phyloP scores from a whole-genome alignment of 1,140 invertebrate species.

The Drosophila lini region DNA sequence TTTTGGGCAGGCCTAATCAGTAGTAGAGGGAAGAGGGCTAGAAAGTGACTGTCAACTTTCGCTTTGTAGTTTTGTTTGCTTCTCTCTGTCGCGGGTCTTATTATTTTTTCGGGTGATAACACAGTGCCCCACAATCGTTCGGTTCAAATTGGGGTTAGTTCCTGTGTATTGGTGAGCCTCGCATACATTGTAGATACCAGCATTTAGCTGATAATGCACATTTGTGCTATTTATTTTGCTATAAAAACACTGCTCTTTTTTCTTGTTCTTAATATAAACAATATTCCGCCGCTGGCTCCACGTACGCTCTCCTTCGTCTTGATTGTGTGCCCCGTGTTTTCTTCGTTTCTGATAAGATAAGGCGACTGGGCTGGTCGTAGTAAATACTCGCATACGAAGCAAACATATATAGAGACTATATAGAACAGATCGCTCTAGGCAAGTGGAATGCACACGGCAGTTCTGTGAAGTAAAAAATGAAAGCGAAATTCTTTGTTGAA shows the following conservation, averaged over 20 bases:
- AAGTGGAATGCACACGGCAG: slow-evolving; percentile 17
- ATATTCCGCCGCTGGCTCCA: slow-evolving; percentile 19
- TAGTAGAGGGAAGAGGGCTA: not conserved
- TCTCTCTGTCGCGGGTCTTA: slow-evolving; percentile 13
- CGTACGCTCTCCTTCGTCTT: slow-evolving; percentile 7
- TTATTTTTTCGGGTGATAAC: slow-evolving; percentile 64
- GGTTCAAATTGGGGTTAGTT: slow-evolving; percentile 79
- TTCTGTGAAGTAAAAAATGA: slow-evolving; percentile 23
- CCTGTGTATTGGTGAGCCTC: slow-evolving; percentile 38
- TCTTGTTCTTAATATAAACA: slow-evolving; percentile 63
- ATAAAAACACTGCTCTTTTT: slow-evolving; percentile 49
- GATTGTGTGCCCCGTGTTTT: slow-evolving; percentile 40
- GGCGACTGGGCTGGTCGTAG: slow-evolving; percentile 8
- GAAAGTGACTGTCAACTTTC: slow-evolving; percentile 66
- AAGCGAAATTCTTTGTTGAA: slow-evolving; percentile 34
- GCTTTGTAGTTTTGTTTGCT: slow-evolving; percentile 20
- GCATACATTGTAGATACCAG: slow-evolving; percentile 43
- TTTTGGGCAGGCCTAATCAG: slow-evolving; percentile 37
- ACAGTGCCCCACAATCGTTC: slow-evolving; percentile 79
- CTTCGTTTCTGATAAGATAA: slow-evolving; percentile 51
- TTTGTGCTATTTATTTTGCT: slow-evolving; percentile 80
- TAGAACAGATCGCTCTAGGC: slow-evolving; percentile 9
- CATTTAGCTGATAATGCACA: slow-evolving; percentile 76
- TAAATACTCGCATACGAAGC: slow-evolving; percentile 15
- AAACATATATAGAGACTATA: not conserved